Base-by-base conservation (phyloP, 2,113 vertebrate species). In the Jaculus jaculus region DNA sequence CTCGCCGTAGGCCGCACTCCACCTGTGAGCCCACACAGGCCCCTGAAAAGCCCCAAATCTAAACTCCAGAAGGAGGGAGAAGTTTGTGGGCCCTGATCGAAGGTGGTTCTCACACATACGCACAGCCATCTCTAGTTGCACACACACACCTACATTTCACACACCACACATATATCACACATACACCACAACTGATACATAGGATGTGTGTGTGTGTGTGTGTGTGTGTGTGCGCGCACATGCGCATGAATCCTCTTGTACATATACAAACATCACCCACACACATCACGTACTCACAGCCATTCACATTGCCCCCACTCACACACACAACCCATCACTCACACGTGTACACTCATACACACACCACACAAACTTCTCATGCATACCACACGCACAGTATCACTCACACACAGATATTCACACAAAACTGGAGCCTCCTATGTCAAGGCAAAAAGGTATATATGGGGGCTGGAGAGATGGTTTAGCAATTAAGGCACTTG, bases 11-110 rank as follows among this genome's bases (percentile, higher is more conserved):
- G 7, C n/a, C 73, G 11, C 0, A 0, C 87, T 23, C 21, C 51
- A n/a, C 21, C 5, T 2, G 0, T 51, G 23, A 47, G 4, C 2
- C 26, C 60, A 28, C 54, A 32, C 1, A 0, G 21, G 10, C 54
- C 13, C 66, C 72, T 5, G 30, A 69, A 8, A 66, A 32, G 9
- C n/a, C 63, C 85, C 69, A 58, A 1, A 78, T 28, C 37, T 21
- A 32, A 37, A 42, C 24, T 68, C 51, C 42, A 68, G 72, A 90
- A 32, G 34, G 21, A 83, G 20, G 84, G 2, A 73, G 39, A 60
- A 37, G 37, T 18, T 83, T 79, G n/a, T 42, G 77, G 37, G 84
- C 20, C 72, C 24, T 32, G 24, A 63, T 77, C 72, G 28, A 74
- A 79, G 23, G 77, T 54, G 32, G n/a, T 39, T 61, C 15, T 84